These are phyloP conservation scores for Crotalus helleri DNA, from an alignment of 2,113 vertebrate genomes.

Conservation along the genomic window DNA sequence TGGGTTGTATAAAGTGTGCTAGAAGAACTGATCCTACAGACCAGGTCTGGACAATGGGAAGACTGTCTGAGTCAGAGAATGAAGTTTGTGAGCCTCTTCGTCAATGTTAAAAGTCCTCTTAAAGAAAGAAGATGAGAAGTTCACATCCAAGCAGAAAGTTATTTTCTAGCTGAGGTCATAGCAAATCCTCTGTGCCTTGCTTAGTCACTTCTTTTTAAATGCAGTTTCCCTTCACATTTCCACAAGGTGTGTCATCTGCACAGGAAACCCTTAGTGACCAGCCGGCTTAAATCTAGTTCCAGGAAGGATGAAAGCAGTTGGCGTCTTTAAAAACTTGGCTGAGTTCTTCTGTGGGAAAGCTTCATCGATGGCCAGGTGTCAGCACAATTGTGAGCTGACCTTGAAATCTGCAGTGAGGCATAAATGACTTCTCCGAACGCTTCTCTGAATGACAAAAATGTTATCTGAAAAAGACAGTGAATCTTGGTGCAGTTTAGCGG, in stretches of 20 bases:
- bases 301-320: not conserved
- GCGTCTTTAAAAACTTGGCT: conserved; percentile 3
- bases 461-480: not conserved
- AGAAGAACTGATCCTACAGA: not conserved
- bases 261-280: conserved; percentile 12
- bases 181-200: not conserved
- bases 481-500: too few relatives aligned
- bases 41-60: not conserved
- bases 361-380: not conserved
- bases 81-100: not conserved
- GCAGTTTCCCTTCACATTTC: not conserved
- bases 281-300: not conserved
- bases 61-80: not conserved
- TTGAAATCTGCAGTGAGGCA: not conserved
- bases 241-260: not conserved
- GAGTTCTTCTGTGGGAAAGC: not conserved
- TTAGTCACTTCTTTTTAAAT: not conserved
- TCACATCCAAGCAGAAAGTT: conserved; percentile 1
- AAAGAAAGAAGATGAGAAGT: conserved; percentile 1
- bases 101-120: not conserved
- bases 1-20: not conserved
- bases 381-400: not conserved
- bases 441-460: not conserved
- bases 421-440: not conserved
- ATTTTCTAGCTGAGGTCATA: conserved; percentile 3